These are phyloP conservation scores for Eulimnadia texana DNA, from an alignment of 1,140 invertebrate species.

Conservation along the genomic window DNA sequence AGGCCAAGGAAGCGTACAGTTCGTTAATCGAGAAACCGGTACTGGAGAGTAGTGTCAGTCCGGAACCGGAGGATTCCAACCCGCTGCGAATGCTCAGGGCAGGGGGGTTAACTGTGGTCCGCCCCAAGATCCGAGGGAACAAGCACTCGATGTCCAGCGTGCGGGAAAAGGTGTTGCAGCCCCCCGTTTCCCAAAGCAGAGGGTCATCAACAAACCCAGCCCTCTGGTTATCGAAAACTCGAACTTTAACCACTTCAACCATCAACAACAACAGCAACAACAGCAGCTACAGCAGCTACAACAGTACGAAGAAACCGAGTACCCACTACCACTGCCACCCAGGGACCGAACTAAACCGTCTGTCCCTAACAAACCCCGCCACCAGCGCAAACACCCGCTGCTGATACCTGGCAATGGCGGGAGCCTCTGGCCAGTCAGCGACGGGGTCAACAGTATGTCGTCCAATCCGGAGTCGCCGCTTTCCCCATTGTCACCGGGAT, in stretches of 20 bases:
- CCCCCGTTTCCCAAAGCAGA: constrained; percentile 17
- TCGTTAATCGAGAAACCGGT: constrained; percentile 63
- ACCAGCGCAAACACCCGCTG: constrained; percentile 75
- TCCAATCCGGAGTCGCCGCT: constrained; percentile 10
- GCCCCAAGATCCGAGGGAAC: constrained; percentile 41
- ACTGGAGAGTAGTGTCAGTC: constrained; percentile 4
- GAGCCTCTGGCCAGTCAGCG: no score
- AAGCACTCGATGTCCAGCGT: constrained; percentile 27
- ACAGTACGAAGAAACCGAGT: no score
- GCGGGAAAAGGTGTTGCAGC: neutral
- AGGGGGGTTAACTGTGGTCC: constrained; percentile 41
- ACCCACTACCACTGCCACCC: constrained; percentile 68
- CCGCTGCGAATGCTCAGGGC: constrained; percentile 55
- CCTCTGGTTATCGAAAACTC: constrained; percentile 20
- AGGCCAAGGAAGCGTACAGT: constrained; percentile 75
- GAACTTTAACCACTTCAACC: constrained; percentile 13
- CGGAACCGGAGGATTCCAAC: constrained; percentile 39
- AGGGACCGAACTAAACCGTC: constrained; percentile 56
- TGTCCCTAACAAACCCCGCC: constrained; percentile 47
- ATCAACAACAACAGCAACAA: neutral
- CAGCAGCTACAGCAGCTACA: constrained; percentile 17
- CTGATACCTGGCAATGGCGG: constrained; percentile 47
- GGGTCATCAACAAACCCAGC: constrained; percentile 19
- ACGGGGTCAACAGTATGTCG: neutral
- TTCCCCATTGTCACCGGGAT: constrained; percentile 9